Evolutionary conservation across 1,140 invertebrate species (phyloP), one percentile per base, ranked within the genome.

Genomic region (Ladona fulva): DNA sequence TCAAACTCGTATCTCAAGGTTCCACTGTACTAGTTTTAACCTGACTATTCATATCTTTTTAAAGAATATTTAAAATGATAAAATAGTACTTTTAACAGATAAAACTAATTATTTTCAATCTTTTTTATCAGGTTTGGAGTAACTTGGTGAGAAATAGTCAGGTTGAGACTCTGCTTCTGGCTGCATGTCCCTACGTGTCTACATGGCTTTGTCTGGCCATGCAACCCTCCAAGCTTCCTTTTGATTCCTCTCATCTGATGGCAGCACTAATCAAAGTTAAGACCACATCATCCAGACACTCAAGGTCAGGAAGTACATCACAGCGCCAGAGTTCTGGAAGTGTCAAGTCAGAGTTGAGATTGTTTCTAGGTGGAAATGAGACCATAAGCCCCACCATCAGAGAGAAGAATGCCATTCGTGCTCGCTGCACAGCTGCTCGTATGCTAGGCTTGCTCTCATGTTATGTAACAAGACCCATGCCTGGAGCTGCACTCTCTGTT

Each of bases 181-280:
- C 94, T 5, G 90, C 93, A 16, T 95, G 94, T 83, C 95, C 95
- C 0, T 90, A 91, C 83, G 89, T 98, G 19, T 92, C 93, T n/a
- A 90, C 91, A 1, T 99, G 97, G 97, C 88, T 98, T n/a, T 97
- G 94, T 82, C 87, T 98, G 16, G 90, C 94, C n/a, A 98, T 98
- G 96, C 95, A 98, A 84, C 94, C 95, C 0, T 88, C 93, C 5
- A 89, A 92, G 77, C 85, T 96, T 74, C 90, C 96, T 11, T 94
- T 96, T 81, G 95, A 97, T 83, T 84, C 90, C 0, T 86, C 85
- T 10, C 86, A 92, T 74, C 84, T 97, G 11, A 88, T 93, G 79
- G 86, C 89, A 52, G 85, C 89, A 11, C 83, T 83, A 66, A 74
- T 66, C 78, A 52, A 52, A 52, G 19, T 19, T 19, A 11, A 52